These are phyloP conservation scores for Heliconius eleuchia DNA, from an alignment of 1,140 invertebrate genomes.

Conservation along the genomic window DNA sequence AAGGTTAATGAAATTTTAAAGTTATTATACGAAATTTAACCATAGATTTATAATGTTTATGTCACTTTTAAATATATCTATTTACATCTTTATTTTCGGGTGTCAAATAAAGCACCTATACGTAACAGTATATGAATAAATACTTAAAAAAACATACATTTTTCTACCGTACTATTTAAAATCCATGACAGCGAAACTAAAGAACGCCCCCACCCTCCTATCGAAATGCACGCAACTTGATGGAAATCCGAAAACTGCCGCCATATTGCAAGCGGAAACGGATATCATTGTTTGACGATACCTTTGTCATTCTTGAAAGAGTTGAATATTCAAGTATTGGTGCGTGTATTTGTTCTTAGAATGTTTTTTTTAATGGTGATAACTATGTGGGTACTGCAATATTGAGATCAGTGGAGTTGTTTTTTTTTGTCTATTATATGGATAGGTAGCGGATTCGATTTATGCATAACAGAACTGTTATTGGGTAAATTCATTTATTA, in stretches of 20 bases:
- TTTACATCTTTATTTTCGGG: too few relatives aligned
- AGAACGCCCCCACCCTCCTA: background rate
- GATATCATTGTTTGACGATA: constrained; percentile 62
- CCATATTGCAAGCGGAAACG: constrained; percentile 64
- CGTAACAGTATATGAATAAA: too few relatives aligned
- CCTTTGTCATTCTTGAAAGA: constrained; percentile 46
- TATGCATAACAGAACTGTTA: too few relatives aligned
- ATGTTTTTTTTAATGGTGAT: constrained; percentile 5
- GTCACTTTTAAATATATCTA: too few relatives aligned
- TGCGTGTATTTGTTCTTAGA: constrained; percentile 18
- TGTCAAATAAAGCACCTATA: too few relatives aligned
- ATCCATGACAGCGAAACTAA: background rate
- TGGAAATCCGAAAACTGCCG: constrained; percentile 44
- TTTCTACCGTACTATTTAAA: background rate
- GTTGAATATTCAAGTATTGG: constrained; percentile 39
- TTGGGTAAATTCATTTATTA: too few relatives aligned
- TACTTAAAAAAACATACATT: too few relatives aligned
- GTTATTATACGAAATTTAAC: too few relatives aligned
- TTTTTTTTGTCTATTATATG: too few relatives aligned
- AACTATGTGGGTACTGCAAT: background rate
- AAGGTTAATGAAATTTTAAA: too few relatives aligned
- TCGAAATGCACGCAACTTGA: constrained; percentile 28
- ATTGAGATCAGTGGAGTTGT: background rate
- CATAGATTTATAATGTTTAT: too few relatives aligned
- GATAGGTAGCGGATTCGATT: too few relatives aligned